Percentiles rank a stretch among this genome's conserved stretches.
Evolutionary conservation across 2,113 vertebrate genomes (phyloP).

Genomic region (Tursiops truncatus): DNA sequence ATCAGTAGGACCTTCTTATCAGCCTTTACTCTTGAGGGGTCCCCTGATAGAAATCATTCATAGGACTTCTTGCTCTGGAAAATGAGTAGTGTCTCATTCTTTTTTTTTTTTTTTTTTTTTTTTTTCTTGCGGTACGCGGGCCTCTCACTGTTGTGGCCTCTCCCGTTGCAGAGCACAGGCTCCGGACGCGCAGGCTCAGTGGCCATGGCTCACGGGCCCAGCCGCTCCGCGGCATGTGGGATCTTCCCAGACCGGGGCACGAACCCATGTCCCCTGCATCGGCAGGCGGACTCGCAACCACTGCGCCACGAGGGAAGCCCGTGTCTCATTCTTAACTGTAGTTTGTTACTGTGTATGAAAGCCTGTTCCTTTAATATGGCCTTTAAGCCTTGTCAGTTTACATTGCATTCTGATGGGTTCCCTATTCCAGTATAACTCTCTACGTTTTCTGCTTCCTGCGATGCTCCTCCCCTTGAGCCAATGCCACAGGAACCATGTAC

Average conservation of each 20-base stretch:
- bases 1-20: background rate
- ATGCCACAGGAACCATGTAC: background rate
- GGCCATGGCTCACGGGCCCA: too few relatives aligned
- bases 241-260: too few relatives aligned
- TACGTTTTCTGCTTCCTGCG: background rate
- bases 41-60: background rate
- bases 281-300: too few relatives aligned
- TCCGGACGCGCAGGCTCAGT: too few relatives aligned
- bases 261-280: too few relatives aligned
- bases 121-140: too few relatives aligned
- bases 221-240: too few relatives aligned
- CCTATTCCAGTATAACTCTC: background rate
- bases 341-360: background rate
- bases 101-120: too few relatives aligned
- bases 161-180: too few relatives aligned
- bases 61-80: background rate
- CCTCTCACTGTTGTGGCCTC: too few relatives aligned
- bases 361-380: background rate
- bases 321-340: background rate
- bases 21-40: background rate
- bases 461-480: background rate
- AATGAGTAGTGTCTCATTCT: background rate
- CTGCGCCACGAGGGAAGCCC: too few relatives aligned
- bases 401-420: background rate
- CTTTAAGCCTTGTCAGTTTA: background rate